A percentile compares a stretch with the other conserved stretches of the same genome.
These are phyloP conservation scores for Tylochromis polylepis DNA, from an alignment of 2,113 vertebrate genomes.

Conservation along the genomic window DNA sequence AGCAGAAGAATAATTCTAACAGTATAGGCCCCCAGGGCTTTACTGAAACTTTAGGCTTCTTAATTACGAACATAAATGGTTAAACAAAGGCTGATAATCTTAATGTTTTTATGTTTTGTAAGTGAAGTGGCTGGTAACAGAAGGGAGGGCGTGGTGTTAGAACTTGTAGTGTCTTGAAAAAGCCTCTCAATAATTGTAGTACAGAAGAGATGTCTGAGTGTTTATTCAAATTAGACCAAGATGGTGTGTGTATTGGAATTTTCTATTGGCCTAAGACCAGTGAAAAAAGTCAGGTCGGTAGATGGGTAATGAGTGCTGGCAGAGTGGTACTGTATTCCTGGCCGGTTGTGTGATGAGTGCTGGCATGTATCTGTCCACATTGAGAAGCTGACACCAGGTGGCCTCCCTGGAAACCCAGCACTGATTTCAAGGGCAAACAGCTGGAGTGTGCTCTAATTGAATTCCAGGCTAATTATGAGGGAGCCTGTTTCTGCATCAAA, in stretches of 20 bases:
- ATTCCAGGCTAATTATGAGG: neutral
- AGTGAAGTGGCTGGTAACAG: neutral
- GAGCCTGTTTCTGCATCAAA: neutral
- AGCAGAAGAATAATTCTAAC: neutral
- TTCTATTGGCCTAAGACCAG: neutral
- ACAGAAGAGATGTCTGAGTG: neutral
- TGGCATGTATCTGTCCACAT: neutral
- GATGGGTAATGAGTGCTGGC: neutral
- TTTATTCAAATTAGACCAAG: neutral
- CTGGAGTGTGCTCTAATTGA: neutral
- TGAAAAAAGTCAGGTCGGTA: neutral
- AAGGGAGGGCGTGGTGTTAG: neutral
- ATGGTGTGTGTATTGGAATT: neutral
- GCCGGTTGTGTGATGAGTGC: neutral
- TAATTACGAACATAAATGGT: neutral
- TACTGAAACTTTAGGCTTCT: neutral
- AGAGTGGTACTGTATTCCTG: neutral
- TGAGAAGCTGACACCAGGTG: neutral
- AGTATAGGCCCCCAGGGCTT: neutral
- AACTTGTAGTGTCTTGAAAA: neutral
- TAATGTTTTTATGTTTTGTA: neutral
- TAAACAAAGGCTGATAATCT: neutral
- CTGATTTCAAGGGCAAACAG: neutral
- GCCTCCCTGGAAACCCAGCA: neutral
- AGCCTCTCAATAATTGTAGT: neutral